Evolutionary conservation across 2,797 vertebrate species (phyloP), one percentile per base, ranked within the genome.

Genomic region (Coregonus ussuriensis): DNA sequence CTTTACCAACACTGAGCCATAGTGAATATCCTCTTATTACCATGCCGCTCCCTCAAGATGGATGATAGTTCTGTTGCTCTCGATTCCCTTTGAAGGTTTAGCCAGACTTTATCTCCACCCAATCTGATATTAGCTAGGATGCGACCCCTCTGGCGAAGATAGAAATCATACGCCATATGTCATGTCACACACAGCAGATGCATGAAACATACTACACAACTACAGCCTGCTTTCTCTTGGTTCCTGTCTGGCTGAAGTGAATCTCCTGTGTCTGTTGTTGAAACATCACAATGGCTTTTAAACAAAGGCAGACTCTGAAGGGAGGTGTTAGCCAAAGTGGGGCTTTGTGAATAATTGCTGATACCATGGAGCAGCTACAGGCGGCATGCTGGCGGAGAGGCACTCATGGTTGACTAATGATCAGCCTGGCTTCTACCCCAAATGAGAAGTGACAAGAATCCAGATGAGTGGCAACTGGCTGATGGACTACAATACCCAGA

Each of bases 361-460:
- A 88, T 82, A 85, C 75, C 80, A 53, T 81, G 85, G 75, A 85
- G 79, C 88, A 84, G 87, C 71, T 6, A 15, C 81, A 71, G 68
- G 77, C 72, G 83, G 78, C 74, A 89, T 77, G 83, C 84, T 89
- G 90, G 83, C 74, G 81, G 84, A 87, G 84, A 88, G 82, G 85
- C 77, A 84, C 89, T 89, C 74, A 25, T 59, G 37, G 77, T 76
- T 93, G 91, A 94, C 89, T 91, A 93, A 93, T 84, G 82, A 86
- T 88, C 79, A 75, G 31, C 84, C 86, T 85, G 74, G 79, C 81
- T 86, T 89, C 87, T 81, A 83, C 86, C 83, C 82, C 77, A 90
- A 92, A 93, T 85, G 88, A 86, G 76, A 89, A 90, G 88, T 25
- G 71, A 88, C 86, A 84, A 74, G 84, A 91, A 83, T 92, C 77